These are phyloP conservation scores for Sycobia sp. DNA, from an alignment of 1,140 invertebrate species.

Conservation along the genomic window DNA sequence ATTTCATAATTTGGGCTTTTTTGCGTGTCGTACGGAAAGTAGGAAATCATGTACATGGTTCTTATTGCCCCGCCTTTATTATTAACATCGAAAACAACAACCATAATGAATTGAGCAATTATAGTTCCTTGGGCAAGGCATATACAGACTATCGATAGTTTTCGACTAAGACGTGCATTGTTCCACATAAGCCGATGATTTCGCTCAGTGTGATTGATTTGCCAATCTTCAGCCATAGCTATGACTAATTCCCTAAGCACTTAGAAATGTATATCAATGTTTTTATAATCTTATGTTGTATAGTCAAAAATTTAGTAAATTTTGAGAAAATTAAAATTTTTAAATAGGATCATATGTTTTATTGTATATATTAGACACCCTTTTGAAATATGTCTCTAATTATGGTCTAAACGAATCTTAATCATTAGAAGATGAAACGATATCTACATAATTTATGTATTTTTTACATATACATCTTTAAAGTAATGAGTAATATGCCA, in stretches of 20 bases:
- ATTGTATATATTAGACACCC: too few species aligned
- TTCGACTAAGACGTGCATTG: conserved; percentile 7
- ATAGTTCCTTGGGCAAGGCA: conserved; percentile 11
- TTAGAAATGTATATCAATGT: too few species aligned
- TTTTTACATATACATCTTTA: too few species aligned
- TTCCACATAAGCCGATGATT: conserved; percentile 8
- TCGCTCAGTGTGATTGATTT: background rate
- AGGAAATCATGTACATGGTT: conserved; percentile 15
- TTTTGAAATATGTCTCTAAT: too few species aligned
- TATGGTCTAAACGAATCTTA: too few species aligned
- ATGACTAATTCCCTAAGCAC: conserved; percentile 10
- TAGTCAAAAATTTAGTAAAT: too few species aligned
- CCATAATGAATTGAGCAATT: conserved; percentile 9
- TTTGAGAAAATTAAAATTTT: too few species aligned
- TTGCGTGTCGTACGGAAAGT: conserved; percentile 58
- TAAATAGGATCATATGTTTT: too few species aligned
- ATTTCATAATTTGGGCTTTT: conserved; percentile 58
- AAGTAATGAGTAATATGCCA: too few species aligned
- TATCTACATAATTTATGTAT: too few species aligned
- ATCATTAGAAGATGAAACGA: too few species aligned
- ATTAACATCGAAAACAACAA: background rate
- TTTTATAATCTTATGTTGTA: too few species aligned
- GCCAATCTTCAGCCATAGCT: conserved; percentile 16
- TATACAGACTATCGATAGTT: conserved; percentile 18
- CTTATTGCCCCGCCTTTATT: background rate